A percentile compares a stretch with the other conserved stretches of the same genome.
Conservation (phyloP, 2,888 invertebrate species). For the Cylloceria caligata region DNA sequence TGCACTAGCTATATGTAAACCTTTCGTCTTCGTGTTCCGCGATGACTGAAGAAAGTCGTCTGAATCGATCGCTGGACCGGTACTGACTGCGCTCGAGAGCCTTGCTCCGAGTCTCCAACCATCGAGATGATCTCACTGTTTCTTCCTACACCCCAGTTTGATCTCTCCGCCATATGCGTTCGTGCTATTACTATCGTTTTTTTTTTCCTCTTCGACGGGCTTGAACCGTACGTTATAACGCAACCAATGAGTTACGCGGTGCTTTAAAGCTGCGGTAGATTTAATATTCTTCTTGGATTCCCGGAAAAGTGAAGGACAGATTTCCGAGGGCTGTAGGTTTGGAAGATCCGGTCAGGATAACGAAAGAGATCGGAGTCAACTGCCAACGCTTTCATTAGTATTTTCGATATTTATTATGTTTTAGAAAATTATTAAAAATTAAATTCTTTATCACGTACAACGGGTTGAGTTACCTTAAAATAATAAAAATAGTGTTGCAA, state of each 20-base stretch:
- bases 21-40: slow-evolving; percentile 9
- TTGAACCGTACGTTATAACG: slow-evolving; percentile 29
- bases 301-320: background rate
- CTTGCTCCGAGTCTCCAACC: slow-evolving; percentile 45
- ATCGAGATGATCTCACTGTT: slow-evolving; percentile 80
- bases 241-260: slow-evolving; percentile 32
- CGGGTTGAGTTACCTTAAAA: no score
- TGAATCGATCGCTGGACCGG: slow-evolving; percentile 77
- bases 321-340: background rate
- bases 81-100: slow-evolving; percentile 74
- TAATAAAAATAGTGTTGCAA: no score
- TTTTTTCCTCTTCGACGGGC: slow-evolving; percentile 26
- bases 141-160: slow-evolving; percentile 77
- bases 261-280: background rate
- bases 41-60: slow-evolving; percentile 64
- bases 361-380: background rate
- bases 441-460: no score
- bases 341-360: background rate
- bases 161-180: slow-evolving; percentile 76
- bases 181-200: slow-evolving; percentile 59
- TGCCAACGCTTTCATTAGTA: background rate
- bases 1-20: slow-evolving; percentile 35
- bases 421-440: background rate
- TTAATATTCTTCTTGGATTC: background rate
- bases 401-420: background rate